phyloP scores from a whole-genome alignment of 2,797 vertebrate species.

The Nasua narica region DNA sequence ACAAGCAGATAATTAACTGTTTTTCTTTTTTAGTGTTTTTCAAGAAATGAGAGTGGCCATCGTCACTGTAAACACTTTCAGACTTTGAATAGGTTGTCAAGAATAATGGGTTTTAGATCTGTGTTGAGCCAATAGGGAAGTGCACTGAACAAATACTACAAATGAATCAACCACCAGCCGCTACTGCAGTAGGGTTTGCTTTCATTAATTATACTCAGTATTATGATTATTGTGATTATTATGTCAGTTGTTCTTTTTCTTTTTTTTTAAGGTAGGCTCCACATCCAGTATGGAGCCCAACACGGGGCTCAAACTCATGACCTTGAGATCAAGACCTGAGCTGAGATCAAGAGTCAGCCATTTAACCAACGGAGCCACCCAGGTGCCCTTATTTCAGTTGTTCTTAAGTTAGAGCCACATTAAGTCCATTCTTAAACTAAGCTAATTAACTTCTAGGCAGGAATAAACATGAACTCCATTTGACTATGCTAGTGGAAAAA shows the following conservation, averaged over 20 bases:
- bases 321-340: not conserved
- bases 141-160: not conserved
- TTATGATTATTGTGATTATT: not conserved
- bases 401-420: not conserved
- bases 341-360: not conserved
- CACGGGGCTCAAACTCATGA: not conserved
- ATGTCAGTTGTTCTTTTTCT: not conserved
- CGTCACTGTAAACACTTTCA: not conserved
- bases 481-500: not conserved
- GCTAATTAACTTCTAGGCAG: constrained; percentile 40
- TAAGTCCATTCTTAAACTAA: constrained; percentile 32
- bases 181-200: not conserved
- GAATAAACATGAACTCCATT: not conserved
- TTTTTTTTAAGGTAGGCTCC: not conserved
- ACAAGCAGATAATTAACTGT: not conserved
- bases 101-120: not conserved
- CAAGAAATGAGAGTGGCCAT: not conserved
- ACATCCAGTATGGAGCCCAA: not conserved
- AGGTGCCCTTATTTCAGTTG: not conserved
- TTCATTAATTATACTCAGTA: not conserved
- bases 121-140: not conserved
- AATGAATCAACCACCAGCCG: not conserved
- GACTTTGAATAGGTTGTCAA: not conserved
- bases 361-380: not conserved
- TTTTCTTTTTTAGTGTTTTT: not conserved